These are phyloP conservation scores for Sphaerolaimus hirsutus DNA, from an alignment of 2,888 invertebrate genomes.

Conservation along the genomic window DNA sequence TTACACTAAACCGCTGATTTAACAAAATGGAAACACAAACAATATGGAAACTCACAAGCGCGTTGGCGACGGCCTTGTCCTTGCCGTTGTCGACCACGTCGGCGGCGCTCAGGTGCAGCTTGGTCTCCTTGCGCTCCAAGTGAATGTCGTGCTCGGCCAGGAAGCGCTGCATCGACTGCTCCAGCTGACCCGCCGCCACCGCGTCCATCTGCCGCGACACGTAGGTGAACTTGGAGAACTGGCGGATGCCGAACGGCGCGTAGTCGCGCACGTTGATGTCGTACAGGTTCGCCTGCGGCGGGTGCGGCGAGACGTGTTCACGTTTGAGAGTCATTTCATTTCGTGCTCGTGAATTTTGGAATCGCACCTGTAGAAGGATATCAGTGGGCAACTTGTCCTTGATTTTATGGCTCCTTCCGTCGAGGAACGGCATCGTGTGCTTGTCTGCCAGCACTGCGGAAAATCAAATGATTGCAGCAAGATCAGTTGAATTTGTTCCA, in stretches of 20 bases:
- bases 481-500: no score
- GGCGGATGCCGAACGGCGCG: slow-evolving; percentile 10
- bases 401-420: slow-evolving; percentile 10
- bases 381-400: slow-evolving; percentile 10
- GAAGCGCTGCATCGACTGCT: slow-evolving; percentile 12
- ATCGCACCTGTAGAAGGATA: slow-evolving; percentile 7
- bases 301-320: no score
- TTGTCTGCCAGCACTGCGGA: slow-evolving; percentile 12
- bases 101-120: slow-evolving; percentile 10
- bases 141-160: slow-evolving; percentile 8
- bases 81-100: slow-evolving; percentile 13
- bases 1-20: no score
- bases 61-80: slow-evolving; percentile 12
- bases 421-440: slow-evolving; percentile 14
- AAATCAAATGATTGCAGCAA: no score
- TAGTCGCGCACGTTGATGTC: slow-evolving; percentile 11
- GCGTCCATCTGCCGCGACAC: slow-evolving; percentile 9
- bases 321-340: no score
- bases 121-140: slow-evolving; percentile 10
- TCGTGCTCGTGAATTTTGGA: no score
- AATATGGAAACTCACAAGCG: not conserved
- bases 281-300: slow-evolving; percentile 10
- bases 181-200: slow-evolving; percentile 11
- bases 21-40: no score
- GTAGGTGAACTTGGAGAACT: slow-evolving; percentile 10